Evolutionary conservation across 2,113 vertebrate species (phyloP).

Genomic region (Trichechus manatus): DNA sequence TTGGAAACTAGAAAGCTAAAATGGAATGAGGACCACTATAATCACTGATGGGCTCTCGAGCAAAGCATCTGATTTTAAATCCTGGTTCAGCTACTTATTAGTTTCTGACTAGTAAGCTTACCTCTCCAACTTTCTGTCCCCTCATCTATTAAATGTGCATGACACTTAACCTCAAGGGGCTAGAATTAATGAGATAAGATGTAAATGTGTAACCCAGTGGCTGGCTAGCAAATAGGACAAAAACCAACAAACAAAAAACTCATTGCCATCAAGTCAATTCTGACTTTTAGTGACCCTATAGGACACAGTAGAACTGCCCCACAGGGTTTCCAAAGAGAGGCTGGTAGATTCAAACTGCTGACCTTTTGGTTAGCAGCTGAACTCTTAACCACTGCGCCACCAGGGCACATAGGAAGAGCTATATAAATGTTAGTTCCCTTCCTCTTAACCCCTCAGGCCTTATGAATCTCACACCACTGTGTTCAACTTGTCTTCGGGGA

Average conservation of each 20-base stretch:
- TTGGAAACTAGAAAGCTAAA: conserved; percentile 16
- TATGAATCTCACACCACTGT: neutral
- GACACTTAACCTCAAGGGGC: neutral
- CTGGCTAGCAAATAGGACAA: too few species aligned
- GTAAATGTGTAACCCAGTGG: neutral
- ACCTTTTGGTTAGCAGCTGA: too few species aligned
- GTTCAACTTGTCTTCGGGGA: neutral
- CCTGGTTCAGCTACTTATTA: neutral
- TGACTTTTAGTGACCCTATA: too few species aligned
- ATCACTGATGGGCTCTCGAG: neutral
- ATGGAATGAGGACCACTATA: neutral
- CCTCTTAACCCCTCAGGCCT: neutral
- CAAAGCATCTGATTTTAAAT: neutral
- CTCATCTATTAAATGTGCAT: neutral
- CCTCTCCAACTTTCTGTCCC: neutral
- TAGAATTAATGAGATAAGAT: neutral
- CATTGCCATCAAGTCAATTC: too few species aligned
- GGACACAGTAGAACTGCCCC: too few species aligned
- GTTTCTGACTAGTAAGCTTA: neutral
- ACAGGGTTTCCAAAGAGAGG: too few species aligned
- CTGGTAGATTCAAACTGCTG: too few species aligned
- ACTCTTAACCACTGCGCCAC: too few species aligned
- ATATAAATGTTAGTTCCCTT: neutral
- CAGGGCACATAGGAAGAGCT: neutral
- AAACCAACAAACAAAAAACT: too few species aligned